Conservation (phyloP, 1,140 invertebrate genomes). For the Aphis craccivora region DNA sequence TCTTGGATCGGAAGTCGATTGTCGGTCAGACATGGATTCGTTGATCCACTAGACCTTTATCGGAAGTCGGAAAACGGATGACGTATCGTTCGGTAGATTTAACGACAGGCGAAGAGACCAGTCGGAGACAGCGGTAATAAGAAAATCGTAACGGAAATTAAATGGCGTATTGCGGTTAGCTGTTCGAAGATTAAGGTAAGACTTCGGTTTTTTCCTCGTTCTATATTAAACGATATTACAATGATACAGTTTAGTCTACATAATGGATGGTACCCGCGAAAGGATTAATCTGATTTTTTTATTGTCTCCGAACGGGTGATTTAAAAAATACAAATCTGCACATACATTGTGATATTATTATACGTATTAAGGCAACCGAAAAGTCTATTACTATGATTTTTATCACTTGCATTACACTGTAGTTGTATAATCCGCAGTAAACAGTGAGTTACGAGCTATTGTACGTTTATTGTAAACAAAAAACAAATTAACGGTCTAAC, state of each 20-base stretch:
- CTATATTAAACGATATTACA: background rate
- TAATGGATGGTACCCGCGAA: background rate
- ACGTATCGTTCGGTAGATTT: background rate
- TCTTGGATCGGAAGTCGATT: background rate
- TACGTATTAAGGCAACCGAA: background rate
- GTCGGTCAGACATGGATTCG: background rate
- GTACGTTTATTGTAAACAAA: background rate
- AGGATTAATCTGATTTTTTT: background rate
- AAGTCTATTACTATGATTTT: background rate
- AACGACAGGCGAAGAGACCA: background rate
- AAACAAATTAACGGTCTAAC: background rate
- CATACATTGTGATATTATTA: background rate
- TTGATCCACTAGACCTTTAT: background rate
- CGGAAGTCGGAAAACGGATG: background rate
- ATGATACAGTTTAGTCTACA: background rate
- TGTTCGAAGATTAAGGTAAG: background rate
- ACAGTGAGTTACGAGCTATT: background rate
- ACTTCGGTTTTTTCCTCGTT: background rate
- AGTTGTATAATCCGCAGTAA: background rate
- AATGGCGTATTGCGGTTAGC: background rate
- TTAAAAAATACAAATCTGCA: background rate
- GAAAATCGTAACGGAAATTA: slow-evolving; percentile 11
- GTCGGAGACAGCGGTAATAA: background rate
- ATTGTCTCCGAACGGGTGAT: background rate
- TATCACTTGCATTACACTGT: background rate